These are phyloP conservation scores for Crematogaster levior DNA, from an alignment of 2,888 invertebrate genomes.

Conservation along the genomic window DNA sequence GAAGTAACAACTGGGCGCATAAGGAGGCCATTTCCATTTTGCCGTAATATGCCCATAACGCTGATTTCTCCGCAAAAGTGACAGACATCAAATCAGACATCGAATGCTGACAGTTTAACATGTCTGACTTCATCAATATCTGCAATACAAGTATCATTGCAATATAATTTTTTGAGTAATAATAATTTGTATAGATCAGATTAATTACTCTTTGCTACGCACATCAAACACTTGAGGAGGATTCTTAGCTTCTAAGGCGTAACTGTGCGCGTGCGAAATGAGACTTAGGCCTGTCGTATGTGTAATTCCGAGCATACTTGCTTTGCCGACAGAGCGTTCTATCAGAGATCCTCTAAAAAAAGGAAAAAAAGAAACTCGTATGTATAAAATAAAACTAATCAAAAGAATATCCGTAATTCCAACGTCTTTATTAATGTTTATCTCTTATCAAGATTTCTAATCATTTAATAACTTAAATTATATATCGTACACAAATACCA, in stretches of 20 bases:
- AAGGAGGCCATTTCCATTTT: slow-evolving; percentile 94
- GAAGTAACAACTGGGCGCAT: slow-evolving; percentile 92
- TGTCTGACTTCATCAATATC: slow-evolving; percentile 93
- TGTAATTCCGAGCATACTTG: slow-evolving; percentile 89
- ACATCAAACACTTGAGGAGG: slow-evolving; percentile 91
- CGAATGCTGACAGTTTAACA: slow-evolving; percentile 94
- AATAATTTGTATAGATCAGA: background rate
- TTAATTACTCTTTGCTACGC: slow-evolving; percentile 45
- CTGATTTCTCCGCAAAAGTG: slow-evolving; percentile 93
- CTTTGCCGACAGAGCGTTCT: slow-evolving; percentile 90
- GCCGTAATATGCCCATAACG: slow-evolving; percentile 95
- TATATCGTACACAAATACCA: background rate
- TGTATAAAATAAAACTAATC: slow-evolving; percentile 23
- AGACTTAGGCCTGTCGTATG: slow-evolving; percentile 91
- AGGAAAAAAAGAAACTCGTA: slow-evolving; percentile 7
- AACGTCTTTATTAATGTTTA: background rate
- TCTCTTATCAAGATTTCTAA: background rate
- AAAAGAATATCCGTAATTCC: background rate
- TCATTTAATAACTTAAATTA: background rate
- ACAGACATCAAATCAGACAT: slow-evolving; percentile 93
- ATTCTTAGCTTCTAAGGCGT: slow-evolving; percentile 89
- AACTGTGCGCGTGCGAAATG: slow-evolving; percentile 92
- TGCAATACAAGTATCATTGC: slow-evolving; percentile 85
- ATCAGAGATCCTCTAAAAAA: slow-evolving; percentile 87
- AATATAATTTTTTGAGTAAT: slow-evolving; percentile 5